A percentile compares a stretch with the other conserved stretches of the same genome.
Conservation (phyloP, 1,140 invertebrate species). For the Zaprionus capensis region DNA sequence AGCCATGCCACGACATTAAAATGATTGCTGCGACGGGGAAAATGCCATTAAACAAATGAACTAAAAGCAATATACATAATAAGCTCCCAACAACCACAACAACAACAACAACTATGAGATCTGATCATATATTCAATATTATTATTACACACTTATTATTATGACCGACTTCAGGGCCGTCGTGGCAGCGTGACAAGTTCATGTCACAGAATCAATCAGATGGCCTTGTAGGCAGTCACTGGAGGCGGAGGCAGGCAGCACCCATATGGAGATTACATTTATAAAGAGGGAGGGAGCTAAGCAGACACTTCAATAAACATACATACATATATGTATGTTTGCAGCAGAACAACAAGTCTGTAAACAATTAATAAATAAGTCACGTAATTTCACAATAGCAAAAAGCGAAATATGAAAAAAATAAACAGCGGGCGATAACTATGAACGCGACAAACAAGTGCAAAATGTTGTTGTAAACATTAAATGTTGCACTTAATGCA, state of each 20-base stretch:
- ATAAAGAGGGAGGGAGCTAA: slow-evolving; percentile 30
- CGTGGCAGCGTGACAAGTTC: slow-evolving; percentile 54
- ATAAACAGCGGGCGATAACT: slow-evolving; percentile 37
- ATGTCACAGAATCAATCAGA: slow-evolving; percentile 72
- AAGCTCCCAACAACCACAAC: slow-evolving; percentile 24
- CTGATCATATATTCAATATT: slow-evolving; percentile 31
- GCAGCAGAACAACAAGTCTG: slow-evolving; percentile 3
- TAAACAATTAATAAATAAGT: slow-evolving; percentile 69
- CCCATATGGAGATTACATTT: slow-evolving; percentile 71
- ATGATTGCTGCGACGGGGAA: slow-evolving; percentile 35
- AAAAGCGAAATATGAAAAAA: slow-evolving; percentile 12
- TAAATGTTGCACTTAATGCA: slow-evolving; percentile 8
- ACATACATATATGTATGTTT: not conserved
- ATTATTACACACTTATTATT: slow-evolving; percentile 33
- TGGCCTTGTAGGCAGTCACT: slow-evolving; percentile 28
- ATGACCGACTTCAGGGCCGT: slow-evolving; percentile 72
- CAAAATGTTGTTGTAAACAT: slow-evolving; percentile 24
- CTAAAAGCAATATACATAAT: slow-evolving; percentile 76
- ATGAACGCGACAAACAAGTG: slow-evolving; percentile 17
- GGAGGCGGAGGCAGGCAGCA: slow-evolving; percentile 28
- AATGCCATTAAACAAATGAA: slow-evolving; percentile 76
- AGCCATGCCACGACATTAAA: slow-evolving; percentile 50
- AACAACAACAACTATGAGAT: slow-evolving; percentile 11
- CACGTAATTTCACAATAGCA: slow-evolving; percentile 58
- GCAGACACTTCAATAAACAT: slow-evolving; percentile 2